phyloP scores from a whole-genome alignment of 2,888 invertebrate species.

The Lampropteryx suffumata region DNA sequence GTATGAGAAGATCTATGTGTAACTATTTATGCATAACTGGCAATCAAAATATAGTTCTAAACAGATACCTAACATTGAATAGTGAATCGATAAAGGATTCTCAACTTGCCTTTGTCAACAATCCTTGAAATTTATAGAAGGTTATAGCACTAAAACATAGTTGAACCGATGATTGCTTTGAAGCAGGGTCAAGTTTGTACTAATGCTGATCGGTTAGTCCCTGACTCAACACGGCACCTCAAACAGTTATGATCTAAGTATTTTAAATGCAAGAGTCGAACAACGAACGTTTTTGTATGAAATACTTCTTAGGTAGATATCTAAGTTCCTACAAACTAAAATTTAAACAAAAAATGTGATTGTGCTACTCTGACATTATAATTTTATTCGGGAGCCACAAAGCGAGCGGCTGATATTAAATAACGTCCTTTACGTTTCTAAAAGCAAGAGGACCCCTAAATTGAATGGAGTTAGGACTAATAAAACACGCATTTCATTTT shows the following conservation, averaged over 20 bases:
- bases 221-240: no score
- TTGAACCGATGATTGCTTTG: neutral
- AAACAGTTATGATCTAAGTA: no score
- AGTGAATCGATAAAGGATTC: neutral
- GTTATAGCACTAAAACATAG: constrained; percentile 3
- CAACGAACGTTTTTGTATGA: no score
- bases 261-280: no score
- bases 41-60: no score
- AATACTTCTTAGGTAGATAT: no score
- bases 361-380: no score
- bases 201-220: neutral
- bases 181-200: constrained; percentile 14
- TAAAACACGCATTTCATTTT: constrained; percentile 7
- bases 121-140: constrained; percentile 14
- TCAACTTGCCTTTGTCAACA: constrained; percentile 7
- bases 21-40: neutral
- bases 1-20: no score
- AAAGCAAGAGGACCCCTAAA: neutral
- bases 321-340: no score
- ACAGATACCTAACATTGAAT: neutral
- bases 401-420: no score
- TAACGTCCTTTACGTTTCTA: neutral
- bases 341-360: no score
- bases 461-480: neutral
- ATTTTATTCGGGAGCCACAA: no score